Evolutionary conservation across 2,888 invertebrate species (phyloP), one percentile per base, ranked within the genome.

Genomic region (Drosophila neotestacea): DNA sequence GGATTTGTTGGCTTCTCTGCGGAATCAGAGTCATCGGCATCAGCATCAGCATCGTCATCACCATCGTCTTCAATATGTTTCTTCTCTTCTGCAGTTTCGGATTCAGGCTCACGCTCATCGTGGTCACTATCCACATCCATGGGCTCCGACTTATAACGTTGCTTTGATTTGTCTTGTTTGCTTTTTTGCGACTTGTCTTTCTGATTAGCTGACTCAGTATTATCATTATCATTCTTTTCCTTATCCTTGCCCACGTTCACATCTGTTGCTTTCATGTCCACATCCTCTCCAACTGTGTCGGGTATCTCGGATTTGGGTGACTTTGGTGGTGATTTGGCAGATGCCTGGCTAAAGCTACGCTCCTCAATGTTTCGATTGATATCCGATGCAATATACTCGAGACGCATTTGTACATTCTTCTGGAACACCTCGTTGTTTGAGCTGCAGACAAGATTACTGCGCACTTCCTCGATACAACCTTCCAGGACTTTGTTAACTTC

Each of bases 401-500:
- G 95, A 88, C 98, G 98, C 77, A 97, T 96, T 92, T 98, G 98
- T 6, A 99, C 96, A 91, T 95, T 95, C 92, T 96, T 97, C 92
- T 98, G 96, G 93, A 97, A 97, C 46, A 95, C 93, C 81, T 94
- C 94, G 81, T 96, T 94, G 93, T 98, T 97, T 47, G 94, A 94
- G 3, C 95, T 95, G 46, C 60, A 42, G 61, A 98, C 92, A 88
- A 96, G 96, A 67, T 95, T 94, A 27, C 87, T 84, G 92, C 97
- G 96, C 55, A 98, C 97, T 90, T 98, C 96, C 87, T 96, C 96
- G 93, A 98, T 96, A 42, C 98, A 97, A 22, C 97, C 98, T 93
- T 98, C 97, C 60, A 98, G 93, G 91, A 98, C 98, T 92, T 97
- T 98, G 2, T 97, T 96, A 92, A 97, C 98, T 91, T 96, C 95